A percentile compares a stretch with the other conserved stretches of the same genome.
phyloP scores from a whole-genome alignment of 2,888 invertebrate genomes.

The Torymus texanus region DNA sequence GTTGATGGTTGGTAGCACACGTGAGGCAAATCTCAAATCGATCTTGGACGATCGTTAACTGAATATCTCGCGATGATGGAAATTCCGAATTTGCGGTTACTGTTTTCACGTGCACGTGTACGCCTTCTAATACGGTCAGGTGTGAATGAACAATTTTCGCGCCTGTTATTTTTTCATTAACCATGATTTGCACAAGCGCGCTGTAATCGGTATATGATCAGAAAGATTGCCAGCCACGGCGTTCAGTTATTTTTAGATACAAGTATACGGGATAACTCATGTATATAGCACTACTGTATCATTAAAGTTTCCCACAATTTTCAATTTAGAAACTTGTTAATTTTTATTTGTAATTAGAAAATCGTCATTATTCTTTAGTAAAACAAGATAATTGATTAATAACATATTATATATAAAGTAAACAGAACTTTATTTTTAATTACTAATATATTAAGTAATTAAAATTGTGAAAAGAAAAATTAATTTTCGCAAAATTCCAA shows the following conservation, averaged over 20 bases:
- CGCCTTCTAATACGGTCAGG: constrained; percentile 6
- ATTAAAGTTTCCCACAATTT: not conserved
- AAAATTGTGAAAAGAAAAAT: too few species aligned
- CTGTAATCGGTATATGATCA: constrained; percentile 16
- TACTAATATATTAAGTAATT: too few species aligned
- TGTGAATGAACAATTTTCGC: constrained; percentile 39
- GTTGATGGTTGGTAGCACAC: constrained; percentile 10
- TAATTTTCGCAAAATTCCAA: too few species aligned
- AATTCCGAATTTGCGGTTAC: constrained; percentile 46
- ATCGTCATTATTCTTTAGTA: too few species aligned
- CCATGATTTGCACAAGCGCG: not conserved
- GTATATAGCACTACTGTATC: too few species aligned
- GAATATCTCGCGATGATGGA: constrained; percentile 13
- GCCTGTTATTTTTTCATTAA: constrained; percentile 46
- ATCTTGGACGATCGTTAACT: constrained; percentile 38
- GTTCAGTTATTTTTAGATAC: constrained; percentile 13
- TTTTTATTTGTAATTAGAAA: too few species aligned
- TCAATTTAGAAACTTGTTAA: not conserved
- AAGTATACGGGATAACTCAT: not conserved
- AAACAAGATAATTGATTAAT: too few species aligned
- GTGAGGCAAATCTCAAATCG: constrained; percentile 41
- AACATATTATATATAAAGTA: too few species aligned
- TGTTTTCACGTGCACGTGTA: constrained; percentile 37
- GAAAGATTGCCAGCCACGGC: constrained; percentile 12
- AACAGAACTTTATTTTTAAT: too few species aligned